Base-by-base conservation (phyloP, 2,888 invertebrate genomes). In the Steinernema hermaphroditum region DNA sequence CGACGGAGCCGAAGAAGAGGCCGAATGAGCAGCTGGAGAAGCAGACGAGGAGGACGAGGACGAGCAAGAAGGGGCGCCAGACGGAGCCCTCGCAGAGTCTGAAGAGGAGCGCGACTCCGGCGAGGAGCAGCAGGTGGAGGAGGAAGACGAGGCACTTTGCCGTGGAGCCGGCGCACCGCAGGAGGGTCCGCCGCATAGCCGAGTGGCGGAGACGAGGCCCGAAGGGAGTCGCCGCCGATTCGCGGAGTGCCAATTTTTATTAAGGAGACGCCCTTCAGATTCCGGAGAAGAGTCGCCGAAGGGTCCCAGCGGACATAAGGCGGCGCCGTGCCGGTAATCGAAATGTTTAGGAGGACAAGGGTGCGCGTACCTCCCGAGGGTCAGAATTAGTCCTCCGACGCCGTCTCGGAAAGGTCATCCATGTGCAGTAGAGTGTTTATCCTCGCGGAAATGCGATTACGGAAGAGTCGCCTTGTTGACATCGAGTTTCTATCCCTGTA, bases 11-110 rank as follows among this genome's bases (percentile, higher is more conserved):
- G 54, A 54, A 14, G 54, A 4, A 22, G 6, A 54, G 4, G 14
- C 54, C 54, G 27, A 54, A 54, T 2, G 27, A 22, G 54, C 54
- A 54, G 54, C 54, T 54, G 4, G 54, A 54, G 54, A 54, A 54
- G 27, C 54, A 24, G n/a, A 54, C 24, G 27, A 54, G 54, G n/a
- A 54, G 22, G 2, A 54, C 27, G 54, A 27, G 6, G 22, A 54
- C 54, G n/a, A 54, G 27, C 8, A 54, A 27, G 54, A 54, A 54
- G 6, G 27, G 22, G 2, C 54, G 2, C 54, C 54, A 54, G 24
- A 54, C 24, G 24, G 54, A 24, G 6, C 22, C 54, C 12, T 27
- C 54, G 27, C 54, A 24, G 27, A 54, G 6, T 24, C 22, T 9
- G 54, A 54, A 54, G 2, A 54, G 27, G 19, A 54, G 19, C 4